phyloP scores from a whole-genome alignment of 2,888 invertebrate genomes.

The Xanthia togata region DNA sequence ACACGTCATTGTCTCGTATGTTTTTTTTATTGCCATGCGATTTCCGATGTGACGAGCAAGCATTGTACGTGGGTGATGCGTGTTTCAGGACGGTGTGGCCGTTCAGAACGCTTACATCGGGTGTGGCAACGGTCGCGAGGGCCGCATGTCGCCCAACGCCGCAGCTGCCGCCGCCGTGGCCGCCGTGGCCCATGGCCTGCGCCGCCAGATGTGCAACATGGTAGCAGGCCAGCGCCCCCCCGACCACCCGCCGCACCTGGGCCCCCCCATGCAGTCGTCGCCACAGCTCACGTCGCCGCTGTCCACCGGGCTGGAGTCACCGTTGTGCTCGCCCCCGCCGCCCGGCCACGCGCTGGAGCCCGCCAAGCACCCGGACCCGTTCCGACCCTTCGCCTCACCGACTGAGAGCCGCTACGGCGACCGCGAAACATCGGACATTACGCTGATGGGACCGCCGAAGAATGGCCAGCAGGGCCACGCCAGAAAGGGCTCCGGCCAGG shows the following conservation, averaged over 20 bases:
- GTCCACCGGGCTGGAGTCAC: conserved; percentile 91
- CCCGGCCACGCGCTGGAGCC: conserved; percentile 93
- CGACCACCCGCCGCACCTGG: conserved; percentile 88
- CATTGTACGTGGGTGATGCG: conserved; percentile 68
- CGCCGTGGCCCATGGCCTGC: conserved; percentile 95
- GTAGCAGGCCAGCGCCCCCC: conserved; percentile 89
- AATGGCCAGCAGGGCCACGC: conserved; percentile 78
- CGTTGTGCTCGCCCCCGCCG: conserved; percentile 91
- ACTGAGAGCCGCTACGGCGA: conserved; percentile 92
- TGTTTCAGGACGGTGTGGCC: conserved; percentile 91
- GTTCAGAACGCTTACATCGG: conserved; percentile 90
- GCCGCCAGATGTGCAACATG: conserved; percentile 96
- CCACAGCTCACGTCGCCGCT: conserved; percentile 90
- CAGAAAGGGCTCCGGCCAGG: conserved; percentile 80
- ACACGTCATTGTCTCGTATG: conserved; percentile 1
- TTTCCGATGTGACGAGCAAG: conserved; percentile 32
- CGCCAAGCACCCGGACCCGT: conserved; percentile 86
- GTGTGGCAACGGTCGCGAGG: conserved; percentile 90
- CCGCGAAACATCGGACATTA: conserved; percentile 89
- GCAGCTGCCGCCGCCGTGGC: conserved; percentile 96
- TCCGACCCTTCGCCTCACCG: conserved; percentile 91
- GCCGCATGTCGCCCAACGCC: conserved; percentile 90
- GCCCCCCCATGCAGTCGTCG: conserved; percentile 83
- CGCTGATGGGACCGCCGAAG: conserved; percentile 87
- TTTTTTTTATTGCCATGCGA: conserved; percentile 38